Evolutionary conservation across 1,140 invertebrate species (phyloP).

Genomic region (Eumaeus atala): DNA sequence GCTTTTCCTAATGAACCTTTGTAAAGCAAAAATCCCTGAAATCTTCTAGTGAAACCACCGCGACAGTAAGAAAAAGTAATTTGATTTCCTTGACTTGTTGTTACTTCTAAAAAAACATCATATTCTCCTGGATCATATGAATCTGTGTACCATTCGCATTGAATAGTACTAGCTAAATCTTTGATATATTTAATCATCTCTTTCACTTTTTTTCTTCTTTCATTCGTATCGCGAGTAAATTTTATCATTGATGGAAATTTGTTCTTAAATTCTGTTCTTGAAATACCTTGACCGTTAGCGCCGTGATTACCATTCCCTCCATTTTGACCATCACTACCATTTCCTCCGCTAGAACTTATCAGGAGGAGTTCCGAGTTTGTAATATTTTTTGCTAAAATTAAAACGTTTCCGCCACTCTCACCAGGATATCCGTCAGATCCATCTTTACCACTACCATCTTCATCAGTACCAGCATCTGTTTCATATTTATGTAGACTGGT

Average conservation of each 20-base stretch:
- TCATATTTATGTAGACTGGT: slow-evolving; percentile 1
- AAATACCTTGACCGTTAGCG: slow-evolving; percentile 4
- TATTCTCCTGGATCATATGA: neutral
- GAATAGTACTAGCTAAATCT: slow-evolving; percentile 9
- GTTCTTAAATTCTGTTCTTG: slow-evolving; percentile 7
- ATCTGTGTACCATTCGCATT: slow-evolving; percentile 15
- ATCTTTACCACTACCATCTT: slow-evolving; percentile 8
- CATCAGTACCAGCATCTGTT: slow-evolving; percentile 1
- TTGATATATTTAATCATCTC: slow-evolving; percentile 8
- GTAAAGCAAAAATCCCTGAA: slow-evolving; percentile 12
- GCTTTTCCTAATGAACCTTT: slow-evolving; percentile 11
- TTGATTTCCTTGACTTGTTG: slow-evolving; percentile 8
- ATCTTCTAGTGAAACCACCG: neutral
- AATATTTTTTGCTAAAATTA: slow-evolving; percentile 13
- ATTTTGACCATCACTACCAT: slow-evolving; percentile 15
- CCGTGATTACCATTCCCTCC: slow-evolving; percentile 13
- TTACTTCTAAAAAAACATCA: slow-evolving; percentile 10
- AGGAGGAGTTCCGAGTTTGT: slow-evolving; percentile 4
- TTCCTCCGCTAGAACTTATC: slow-evolving; percentile 14
- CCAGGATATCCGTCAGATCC: slow-evolving; percentile 14
- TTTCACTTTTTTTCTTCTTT: neutral
- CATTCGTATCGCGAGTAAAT: neutral
- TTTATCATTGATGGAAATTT: slow-evolving; percentile 15
- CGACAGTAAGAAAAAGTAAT: slow-evolving; percentile 9
- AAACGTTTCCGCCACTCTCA: slow-evolving; percentile 16